Base-by-base conservation (phyloP, 64 coral and sea anemone genomes). In the Anthopleura sola region DNA sequence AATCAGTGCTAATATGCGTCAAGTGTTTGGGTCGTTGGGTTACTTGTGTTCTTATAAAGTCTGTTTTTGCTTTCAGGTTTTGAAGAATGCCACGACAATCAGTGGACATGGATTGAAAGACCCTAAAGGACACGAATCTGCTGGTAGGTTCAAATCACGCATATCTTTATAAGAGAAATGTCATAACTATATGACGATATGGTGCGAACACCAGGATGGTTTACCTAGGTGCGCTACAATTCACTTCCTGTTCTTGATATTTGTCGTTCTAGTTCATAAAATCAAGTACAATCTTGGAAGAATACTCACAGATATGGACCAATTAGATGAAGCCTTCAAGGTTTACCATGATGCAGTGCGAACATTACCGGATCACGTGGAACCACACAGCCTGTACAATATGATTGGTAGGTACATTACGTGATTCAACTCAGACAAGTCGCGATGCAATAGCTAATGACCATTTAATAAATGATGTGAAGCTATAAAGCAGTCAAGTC, bases 261-360 rank as follows among this genome's bases (percentile, higher is more conserved):
- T 51, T 51, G 9, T 71, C 12, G 28, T 82, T 88, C 37, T 80
- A 96, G 94, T 92, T 92, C 24, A 82, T 76, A 87, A 85, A 34
- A 96, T 96, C 40, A 96, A 96, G 36, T 96, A 96, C 83, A 92
- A 96, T 78, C 87, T 90, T 88, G 94, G 94, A 34, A 53, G 94
- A 78, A 92, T 92, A 75, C 74, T 96, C 14, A 78, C 78, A 85
- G 83, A 92, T 46, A 36, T 92, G 26, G 78, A 85, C 39, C 76
- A 39, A 83, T 53, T 87, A 6, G 68, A 96, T 77, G 94, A 96
- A 78, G 94, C 90, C 37, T 82, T 96, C 32, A 24, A 26, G 36
- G 78, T 92, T 40, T 96, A 96, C 75, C 80, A 88, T 53, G 90
- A 96, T 68, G 94, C 90, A 87, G 90, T 96, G 33, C 64, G 85